Percentiles rank a stretch among this genome's conserved stretches.
Evolutionary conservation across 2,113 vertebrate genomes (phyloP).

Genomic region (Nerophis lumbriciformis): DNA sequence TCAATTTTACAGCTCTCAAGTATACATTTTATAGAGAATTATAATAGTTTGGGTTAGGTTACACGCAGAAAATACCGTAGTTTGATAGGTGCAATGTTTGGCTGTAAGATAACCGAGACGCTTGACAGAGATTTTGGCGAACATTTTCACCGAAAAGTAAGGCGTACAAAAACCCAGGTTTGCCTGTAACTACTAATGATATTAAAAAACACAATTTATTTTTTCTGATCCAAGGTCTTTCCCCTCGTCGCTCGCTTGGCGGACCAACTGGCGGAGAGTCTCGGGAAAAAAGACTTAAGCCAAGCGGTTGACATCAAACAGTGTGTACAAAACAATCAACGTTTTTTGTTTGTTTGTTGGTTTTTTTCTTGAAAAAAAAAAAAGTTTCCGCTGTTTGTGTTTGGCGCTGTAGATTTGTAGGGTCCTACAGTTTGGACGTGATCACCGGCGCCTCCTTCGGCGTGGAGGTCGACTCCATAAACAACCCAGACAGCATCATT

Average conservation of each 20-base stretch:
- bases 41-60: too few relatives aligned
- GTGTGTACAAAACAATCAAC: not conserved
- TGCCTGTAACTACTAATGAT: too few relatives aligned
- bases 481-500: not conserved
- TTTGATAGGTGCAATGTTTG: too few relatives aligned
- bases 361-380: too few relatives aligned
- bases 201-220: not conserved
- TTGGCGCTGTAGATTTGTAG: not conserved
- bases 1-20: too few relatives aligned
- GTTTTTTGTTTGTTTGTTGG: not conserved
- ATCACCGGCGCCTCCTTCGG: conserved; percentile 9
- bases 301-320: conserved; percentile 8
- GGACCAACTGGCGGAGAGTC: not conserved
- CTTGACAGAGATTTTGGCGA: too few relatives aligned
- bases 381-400: not conserved
- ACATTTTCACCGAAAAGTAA: not conserved
- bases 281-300: not conserved
- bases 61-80: too few relatives aligned
- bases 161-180: not conserved
- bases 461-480: conserved; percentile 8
- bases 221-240: not conserved
- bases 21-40: too few relatives aligned
- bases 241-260: not conserved
- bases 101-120: too few relatives aligned
- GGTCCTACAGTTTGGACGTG: conserved; percentile 10